A percentile compares a stretch with the other conserved stretches of the same genome.
Evolutionary conservation across 1,140 invertebrate genomes (phyloP).

Genomic region (Pomacea maculata): DNA sequence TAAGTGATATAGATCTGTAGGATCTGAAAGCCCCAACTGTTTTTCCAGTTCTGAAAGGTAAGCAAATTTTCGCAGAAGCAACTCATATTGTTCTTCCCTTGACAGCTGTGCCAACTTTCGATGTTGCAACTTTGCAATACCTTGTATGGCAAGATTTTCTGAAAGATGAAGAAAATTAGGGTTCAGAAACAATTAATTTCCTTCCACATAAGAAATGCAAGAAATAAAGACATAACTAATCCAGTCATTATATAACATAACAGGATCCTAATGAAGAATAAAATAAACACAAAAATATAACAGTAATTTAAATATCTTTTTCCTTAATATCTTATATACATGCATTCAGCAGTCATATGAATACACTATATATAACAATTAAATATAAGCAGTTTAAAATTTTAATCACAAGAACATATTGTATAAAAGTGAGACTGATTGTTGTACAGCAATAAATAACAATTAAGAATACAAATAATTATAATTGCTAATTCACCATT

Average conservation of each 20-base stretch:
- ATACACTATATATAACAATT: too few species aligned
- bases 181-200: not conserved
- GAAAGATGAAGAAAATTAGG: not conserved
- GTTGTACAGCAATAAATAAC: too few species aligned
- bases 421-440: too few species aligned
- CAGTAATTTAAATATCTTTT: not conserved
- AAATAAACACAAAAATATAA: not conserved
- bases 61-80: conserved; percentile 22
- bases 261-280: not conserved
- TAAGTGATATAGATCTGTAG: conserved; percentile 7
- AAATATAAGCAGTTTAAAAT: too few species aligned
- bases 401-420: too few species aligned
- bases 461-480: too few species aligned
- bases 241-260: not conserved
- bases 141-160: conserved; percentile 31
- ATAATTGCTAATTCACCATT: too few species aligned
- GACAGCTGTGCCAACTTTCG: conserved; percentile 15
- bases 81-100: conserved; percentile 33
- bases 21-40: conserved; percentile 26
- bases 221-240: not conserved
- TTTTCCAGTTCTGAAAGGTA: not conserved
- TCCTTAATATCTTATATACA: too few species aligned
- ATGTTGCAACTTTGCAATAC: conserved; percentile 5
- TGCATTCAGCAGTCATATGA: too few species aligned
- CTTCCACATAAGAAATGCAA: too few species aligned